Percentiles rank a stretch among this genome's conserved stretches.
These are phyloP conservation scores for Campoplex capitator DNA, from an alignment of 2,888 invertebrate species.

Conservation along the genomic window DNA sequence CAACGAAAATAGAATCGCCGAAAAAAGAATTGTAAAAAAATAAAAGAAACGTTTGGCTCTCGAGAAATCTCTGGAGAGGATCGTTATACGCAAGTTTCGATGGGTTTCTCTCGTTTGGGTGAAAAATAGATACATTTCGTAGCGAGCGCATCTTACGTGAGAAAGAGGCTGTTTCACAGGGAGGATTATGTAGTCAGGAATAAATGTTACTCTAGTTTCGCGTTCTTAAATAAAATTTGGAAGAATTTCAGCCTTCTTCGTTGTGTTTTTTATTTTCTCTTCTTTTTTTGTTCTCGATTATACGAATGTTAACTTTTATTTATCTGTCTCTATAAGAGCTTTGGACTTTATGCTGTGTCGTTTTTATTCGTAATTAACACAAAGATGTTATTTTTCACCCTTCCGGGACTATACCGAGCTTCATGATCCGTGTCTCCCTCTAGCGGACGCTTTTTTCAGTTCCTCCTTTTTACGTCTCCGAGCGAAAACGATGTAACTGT, in stretches of 20 bases:
- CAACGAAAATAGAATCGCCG: constrained; percentile 30
- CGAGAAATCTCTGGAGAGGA: constrained; percentile 10
- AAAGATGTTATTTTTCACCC: constrained; percentile 51
- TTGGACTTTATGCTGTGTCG: neutral
- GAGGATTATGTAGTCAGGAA: constrained; percentile 59
- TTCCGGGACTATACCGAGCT: constrained; percentile 48
- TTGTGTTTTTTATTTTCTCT: neutral
- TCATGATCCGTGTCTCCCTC: constrained; percentile 65
- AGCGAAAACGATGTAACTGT: constrained; percentile 51
- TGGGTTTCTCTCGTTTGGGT: constrained; percentile 43
- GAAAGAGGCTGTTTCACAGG: neutral
- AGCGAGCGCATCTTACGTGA: constrained; percentile 26
- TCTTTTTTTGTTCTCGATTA: neutral
- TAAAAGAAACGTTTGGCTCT: neutral
- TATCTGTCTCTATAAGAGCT: neutral
- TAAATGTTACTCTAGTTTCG: constrained; percentile 60
- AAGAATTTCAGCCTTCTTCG: neutral
- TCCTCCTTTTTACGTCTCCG: constrained; percentile 26
- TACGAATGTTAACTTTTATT: neutral
- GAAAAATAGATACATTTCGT: constrained; percentile 53
- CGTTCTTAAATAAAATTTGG: constrained; percentile 43
- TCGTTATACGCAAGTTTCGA: constrained; percentile 19
- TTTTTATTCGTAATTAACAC: constrained; percentile 42
- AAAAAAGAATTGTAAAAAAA: constrained; percentile 3
- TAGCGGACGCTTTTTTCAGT: constrained; percentile 34